Base-by-base conservation (phyloP, 1,140 invertebrate genomes). In the Lordiphosa collinella region DNA sequence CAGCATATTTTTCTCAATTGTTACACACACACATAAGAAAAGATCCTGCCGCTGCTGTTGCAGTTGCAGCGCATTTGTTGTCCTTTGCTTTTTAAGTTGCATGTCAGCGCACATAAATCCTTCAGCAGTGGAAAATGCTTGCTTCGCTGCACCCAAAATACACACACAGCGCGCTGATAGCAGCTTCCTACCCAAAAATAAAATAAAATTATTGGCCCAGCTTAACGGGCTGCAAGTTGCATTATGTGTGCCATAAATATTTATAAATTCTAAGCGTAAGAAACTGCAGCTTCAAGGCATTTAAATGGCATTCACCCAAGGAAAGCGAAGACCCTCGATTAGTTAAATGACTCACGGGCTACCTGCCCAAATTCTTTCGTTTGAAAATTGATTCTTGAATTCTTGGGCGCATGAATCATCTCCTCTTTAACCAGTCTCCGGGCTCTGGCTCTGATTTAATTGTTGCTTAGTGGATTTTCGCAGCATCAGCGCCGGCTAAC, bases 41-140 rank as follows among this genome's bases (percentile, higher is more conserved):
- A 72, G 7, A 29, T 14, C 25, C 41, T 22, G 18, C 18, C 18
- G 18, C 18, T 22, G 18, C 18, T 49, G n/a, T 25, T 52, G 31
- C 40, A 38, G 56, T 47, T 79, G 60, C 60, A 48, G 34, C 49
- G 51, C 47, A 38, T 67, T 67, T 68, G 75, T 79, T 79, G 75
- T 79, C 75, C 75, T 71, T 29, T 84, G 76, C 76, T 71, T 71
- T 51, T 80, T 80, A 80, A 80, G 70, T 79, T 79, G 76, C 76
- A 82, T 82, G 78, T 84, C 78, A 82, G 71, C 73, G 76, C 64
- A 80, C 76, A 82, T 84, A 82, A 82, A 82, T 82, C 76, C 78
- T 80, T 82, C 71, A 76, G 61, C 67, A 67, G 61, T 51, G 44
- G 56, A 80, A 82, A 82, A 76, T 84, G 71, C 71, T 72, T 61